phyloP scores from a whole-genome alignment of 2,888 invertebrate genomes.

The Phyto melanocephala region DNA sequence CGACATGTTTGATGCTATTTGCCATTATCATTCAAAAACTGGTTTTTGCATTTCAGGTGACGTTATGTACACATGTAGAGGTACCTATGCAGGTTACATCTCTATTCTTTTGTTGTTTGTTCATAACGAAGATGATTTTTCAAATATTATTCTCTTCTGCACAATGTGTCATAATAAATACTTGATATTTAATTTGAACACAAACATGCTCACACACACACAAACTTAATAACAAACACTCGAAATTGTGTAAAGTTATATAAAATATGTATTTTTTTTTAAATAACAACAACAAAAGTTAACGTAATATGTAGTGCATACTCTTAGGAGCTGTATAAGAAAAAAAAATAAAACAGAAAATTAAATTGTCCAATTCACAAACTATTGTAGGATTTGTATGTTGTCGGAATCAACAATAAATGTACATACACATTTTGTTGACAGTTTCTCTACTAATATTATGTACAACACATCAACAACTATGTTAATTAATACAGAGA shows the following conservation, averaged over 20 bases:
- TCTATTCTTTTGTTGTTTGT: slow-evolving; percentile 1
- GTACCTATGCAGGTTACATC: neutral
- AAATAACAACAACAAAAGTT: neutral
- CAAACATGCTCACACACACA: slow-evolving; percentile 1
- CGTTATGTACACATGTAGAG: neutral
- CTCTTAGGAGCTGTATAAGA: too few species aligned
- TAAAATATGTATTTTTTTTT: neutral
- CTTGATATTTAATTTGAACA: slow-evolving; percentile 42
- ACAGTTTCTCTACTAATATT: too few species aligned
- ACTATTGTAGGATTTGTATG: too few species aligned
- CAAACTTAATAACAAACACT: neutral
- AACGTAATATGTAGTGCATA: slow-evolving; percentile 17
- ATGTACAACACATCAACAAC: too few species aligned
- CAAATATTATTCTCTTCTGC: slow-evolving; percentile 11
- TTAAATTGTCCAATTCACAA: too few species aligned
- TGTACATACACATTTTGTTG: too few species aligned
- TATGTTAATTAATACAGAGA: too few species aligned
- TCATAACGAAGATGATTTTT: slow-evolving; percentile 8
- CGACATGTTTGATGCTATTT: too few species aligned
- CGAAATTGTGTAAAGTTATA: neutral
- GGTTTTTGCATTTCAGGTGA: too few species aligned
- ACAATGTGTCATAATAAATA: slow-evolving; percentile 42
- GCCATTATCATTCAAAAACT: too few species aligned
- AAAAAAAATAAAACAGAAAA: too few species aligned
- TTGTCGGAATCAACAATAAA: too few species aligned